Evolutionary conservation across 2,113 vertebrate species (phyloP), one percentile per base, ranked within the genome.

Genomic region (Pampusana beccarii): DNA sequence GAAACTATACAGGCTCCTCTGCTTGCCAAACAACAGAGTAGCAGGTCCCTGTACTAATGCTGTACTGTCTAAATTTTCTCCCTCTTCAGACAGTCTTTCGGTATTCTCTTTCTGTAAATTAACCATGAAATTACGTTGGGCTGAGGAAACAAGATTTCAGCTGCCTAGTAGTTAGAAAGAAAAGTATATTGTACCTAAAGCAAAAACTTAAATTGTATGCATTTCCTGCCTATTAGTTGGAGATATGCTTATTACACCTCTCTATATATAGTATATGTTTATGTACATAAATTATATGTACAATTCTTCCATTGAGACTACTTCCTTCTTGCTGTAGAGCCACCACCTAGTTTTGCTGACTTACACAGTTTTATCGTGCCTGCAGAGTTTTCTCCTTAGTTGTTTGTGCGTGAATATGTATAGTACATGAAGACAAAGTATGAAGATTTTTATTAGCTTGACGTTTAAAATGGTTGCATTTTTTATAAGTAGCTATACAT

Each of bases 121-220:
- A 97, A 95, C 96, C 95, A 53, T 96, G 95, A 97, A 97, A 97
- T 97, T 95, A 95, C 17, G 9, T 73, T 93, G 97, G 93, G 54
- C 91, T 97, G 96, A 95, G 91, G 95, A 97, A 96, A 91, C 91
- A 91, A 94, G 88, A 96, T 95, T 98, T 98, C 97, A 97, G 94
- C 97, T 96, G 85, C 92, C 95, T 90, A 84, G 61, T 95, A 97
- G 90, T 92, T 97, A 93, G 90, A 97, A 96, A 97, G 75, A 90
- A 90, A 96, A 93, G 80, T 93, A 42, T 95, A 44, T 88, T 77
- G 88, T 91, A 95, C 80, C 82, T 88, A 85, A 94, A 95, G 86
- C 85, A 96, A 93, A 95, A 96, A 48, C 34, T 66, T 92, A 67
- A 95, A 90, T 78, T 21, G 21, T 96, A 88, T 88, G 66, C 79